phyloP scores from a whole-genome alignment of 2,888 invertebrate genomes.

The Ctenicera cuprea region DNA sequence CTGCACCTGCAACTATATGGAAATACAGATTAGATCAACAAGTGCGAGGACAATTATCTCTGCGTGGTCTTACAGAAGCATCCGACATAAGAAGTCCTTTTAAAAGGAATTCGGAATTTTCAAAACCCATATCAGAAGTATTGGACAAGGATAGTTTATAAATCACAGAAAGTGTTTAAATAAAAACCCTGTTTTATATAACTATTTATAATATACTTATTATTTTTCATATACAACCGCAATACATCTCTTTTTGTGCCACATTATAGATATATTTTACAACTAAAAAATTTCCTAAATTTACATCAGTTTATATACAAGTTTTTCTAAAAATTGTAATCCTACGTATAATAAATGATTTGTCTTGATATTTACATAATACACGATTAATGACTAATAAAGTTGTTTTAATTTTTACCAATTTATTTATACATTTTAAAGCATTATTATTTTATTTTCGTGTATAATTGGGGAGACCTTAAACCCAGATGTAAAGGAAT shows the following conservation, averaged over 20 bases:
- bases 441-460: slow-evolving; percentile 13
- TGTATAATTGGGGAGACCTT: not conserved
- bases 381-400: not conserved
- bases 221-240: slow-evolving; percentile 42
- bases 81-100: slow-evolving; percentile 62
- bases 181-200: slow-evolving; percentile 25
- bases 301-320: slow-evolving; percentile 37
- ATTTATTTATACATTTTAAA: slow-evolving; percentile 8
- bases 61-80: slow-evolving; percentile 59
- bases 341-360: slow-evolving; percentile 39
- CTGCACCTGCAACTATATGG: slow-evolving; percentile 61
- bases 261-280: slow-evolving; percentile 37
- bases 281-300: slow-evolving; percentile 37
- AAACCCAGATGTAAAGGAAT: not conserved
- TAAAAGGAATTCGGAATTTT: slow-evolving; percentile 61
- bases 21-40: slow-evolving; percentile 58
- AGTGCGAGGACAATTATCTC: slow-evolving; percentile 48
- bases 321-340: slow-evolving; percentile 35
- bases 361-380: slow-evolving; percentile 39
- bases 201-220: slow-evolving; percentile 40
- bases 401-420: slow-evolving; percentile 1
- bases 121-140: slow-evolving; percentile 61
- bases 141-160: slow-evolving; percentile 54
- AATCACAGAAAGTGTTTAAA: not conserved
- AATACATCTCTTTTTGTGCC: slow-evolving; percentile 47